Evolutionary conservation across 2,797 vertebrate species (phyloP).

Genomic region (Phrynocephalus vlangalii): DNA sequence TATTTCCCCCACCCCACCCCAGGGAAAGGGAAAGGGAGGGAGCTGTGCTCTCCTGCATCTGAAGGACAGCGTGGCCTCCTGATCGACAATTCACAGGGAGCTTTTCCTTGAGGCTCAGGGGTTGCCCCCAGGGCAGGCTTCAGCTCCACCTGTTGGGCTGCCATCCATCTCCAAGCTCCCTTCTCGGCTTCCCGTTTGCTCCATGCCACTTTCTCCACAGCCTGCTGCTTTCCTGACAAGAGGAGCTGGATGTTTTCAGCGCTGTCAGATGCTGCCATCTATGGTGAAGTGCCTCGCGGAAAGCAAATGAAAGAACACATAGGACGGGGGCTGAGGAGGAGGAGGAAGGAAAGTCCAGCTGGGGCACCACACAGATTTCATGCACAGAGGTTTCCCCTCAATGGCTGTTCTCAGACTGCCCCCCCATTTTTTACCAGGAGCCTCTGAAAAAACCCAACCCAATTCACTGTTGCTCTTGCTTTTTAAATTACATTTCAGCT

Average conservation of each 20-base stretch:
- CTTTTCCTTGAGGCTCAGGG: not conserved
- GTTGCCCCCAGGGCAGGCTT: not conserved
- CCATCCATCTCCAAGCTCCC: not conserved
- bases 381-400: not conserved
- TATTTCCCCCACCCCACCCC: no score
- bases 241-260: not conserved
- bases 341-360: not conserved
- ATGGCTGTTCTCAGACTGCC: not conserved
- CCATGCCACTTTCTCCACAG: not conserved
- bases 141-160: not conserved
- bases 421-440: not conserved
- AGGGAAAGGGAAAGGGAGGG: no score
- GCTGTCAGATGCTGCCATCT: conserved; percentile 44
- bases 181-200: fast-evolving
- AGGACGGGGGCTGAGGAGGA: no score
- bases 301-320: not conserved
- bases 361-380: no score
- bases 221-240: not conserved
- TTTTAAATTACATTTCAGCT: not conserved
- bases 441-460: not conserved
- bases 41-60: not conserved
- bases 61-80: no score
- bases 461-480: not conserved
- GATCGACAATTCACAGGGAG: not conserved
- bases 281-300: conserved; percentile 9